Conservation (phyloP, 2,888 invertebrate genomes). For the Hypsopygia costalis region DNA sequence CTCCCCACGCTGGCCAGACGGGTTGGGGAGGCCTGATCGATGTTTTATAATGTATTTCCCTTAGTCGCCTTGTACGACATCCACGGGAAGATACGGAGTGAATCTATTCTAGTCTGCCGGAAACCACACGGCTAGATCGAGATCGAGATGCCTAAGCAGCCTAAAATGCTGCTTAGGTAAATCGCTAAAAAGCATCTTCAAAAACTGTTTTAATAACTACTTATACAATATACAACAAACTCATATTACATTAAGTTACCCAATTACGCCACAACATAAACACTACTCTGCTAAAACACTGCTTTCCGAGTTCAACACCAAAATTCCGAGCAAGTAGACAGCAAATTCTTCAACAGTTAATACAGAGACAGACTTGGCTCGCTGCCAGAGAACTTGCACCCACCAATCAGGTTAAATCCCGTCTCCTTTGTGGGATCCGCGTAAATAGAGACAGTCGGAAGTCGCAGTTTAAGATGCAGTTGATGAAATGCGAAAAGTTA, state of each 20-base stretch:
- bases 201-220: too few species aligned
- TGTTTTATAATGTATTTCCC: too few species aligned
- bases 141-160: too few species aligned
- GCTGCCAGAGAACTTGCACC: constrained; percentile 13
- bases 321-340: constrained; percentile 7
- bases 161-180: too few species aligned
- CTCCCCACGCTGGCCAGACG: too few species aligned
- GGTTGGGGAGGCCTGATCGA: too few species aligned
- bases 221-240: background rate
- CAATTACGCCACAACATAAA: background rate
- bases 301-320: background rate
- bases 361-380: constrained; percentile 11
- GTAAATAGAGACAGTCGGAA: constrained; percentile 2
- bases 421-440: background rate
- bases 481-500: constrained; percentile 1
- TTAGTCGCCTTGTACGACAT: too few species aligned
- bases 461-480: constrained; percentile 2
- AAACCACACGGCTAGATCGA: too few species aligned
- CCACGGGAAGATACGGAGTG: too few species aligned
- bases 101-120: too few species aligned
- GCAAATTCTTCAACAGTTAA: constrained; percentile 16
- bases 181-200: too few species aligned
- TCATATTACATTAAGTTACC: background rate
- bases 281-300: background rate
- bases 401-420: constrained; percentile 12